Base-by-base conservation (phyloP, 2,888 invertebrate genomes). In the Seira ritae region DNA sequence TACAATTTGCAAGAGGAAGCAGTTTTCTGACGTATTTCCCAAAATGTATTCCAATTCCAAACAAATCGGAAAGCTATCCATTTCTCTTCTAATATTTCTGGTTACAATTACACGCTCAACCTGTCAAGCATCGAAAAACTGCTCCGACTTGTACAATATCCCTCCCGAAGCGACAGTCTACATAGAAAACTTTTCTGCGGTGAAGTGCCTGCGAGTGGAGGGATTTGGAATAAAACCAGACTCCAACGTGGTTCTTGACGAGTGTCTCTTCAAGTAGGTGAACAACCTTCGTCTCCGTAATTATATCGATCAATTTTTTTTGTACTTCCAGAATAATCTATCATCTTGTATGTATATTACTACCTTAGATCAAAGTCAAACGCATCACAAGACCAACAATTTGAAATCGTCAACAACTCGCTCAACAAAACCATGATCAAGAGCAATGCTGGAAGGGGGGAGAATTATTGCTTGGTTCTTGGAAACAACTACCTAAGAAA, bases 111-210 rank as follows among this genome's bases (percentile, higher is more conserved):
- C 37, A 24, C 12, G 4, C 15, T 37, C 55, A 15, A 37, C 31
- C 15, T 2, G 72, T 10, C 87, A 87, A 12, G 3, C 15, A 12
- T 3, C 3, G 55, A 12, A 82, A 87, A 78, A 19, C 55, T 81
- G 55, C 85, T 86, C 70, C 71, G 55, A 19, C 73, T 72, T 31
- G 22, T 65, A 67, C 8, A 22, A 62, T 8, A 3, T 55, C n/a
- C 62, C 74, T 17, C 12, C 31, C 1, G 55, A 75, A 1, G 68
- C 10, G n/a, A 60, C 37, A 23, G 75, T 55, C 62, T 87, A 74
- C 62, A 37, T 87, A 1, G 82, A 88, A 77, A 84, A 86, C 60
- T 88, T 88, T 76, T 88, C 88, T 15, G 70, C 87, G 0, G 12
- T n/a, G 23, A 88, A 85, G 73, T 88, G 88, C 62, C 55, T 87